Conservation (phyloP, 2,113 vertebrate species). For the Corythoichthys intestinalis region DNA sequence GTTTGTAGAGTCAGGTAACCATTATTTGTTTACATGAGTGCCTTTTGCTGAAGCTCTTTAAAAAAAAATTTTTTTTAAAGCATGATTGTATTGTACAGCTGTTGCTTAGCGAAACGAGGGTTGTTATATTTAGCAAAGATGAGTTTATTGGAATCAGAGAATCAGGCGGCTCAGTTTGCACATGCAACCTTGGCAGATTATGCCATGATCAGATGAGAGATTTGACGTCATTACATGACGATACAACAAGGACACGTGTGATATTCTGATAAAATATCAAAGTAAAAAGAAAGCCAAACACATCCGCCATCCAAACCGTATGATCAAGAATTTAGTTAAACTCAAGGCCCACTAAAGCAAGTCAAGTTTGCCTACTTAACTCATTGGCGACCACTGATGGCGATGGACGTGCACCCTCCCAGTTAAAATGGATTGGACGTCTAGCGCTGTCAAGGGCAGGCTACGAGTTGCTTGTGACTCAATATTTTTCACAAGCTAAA, state of each 20-base stretch:
- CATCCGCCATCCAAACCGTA: background rate
- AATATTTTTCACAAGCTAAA: too few species aligned
- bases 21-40: background rate
- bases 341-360: too few species aligned
- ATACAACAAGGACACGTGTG: background rate
- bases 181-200: background rate
- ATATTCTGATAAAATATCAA: background rate
- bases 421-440: too few species aligned
- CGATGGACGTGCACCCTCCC: too few species aligned
- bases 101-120: background rate
- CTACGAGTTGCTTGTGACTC: too few species aligned
- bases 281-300: background rate
- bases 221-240: background rate
- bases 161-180: conserved; percentile 15
- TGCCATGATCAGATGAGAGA: background rate
- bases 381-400: too few species aligned
- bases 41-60: background rate
- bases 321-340: background rate
- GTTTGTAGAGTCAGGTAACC: conserved; percentile 88
- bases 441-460: too few species aligned
- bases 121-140: conserved; percentile 29
- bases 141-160: conserved; percentile 18
- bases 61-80: background rate
- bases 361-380: too few species aligned
- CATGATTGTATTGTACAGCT: background rate